These are phyloP conservation scores for Merops nubicus DNA, from an alignment of 2,113 vertebrate species.

Conservation along the genomic window DNA sequence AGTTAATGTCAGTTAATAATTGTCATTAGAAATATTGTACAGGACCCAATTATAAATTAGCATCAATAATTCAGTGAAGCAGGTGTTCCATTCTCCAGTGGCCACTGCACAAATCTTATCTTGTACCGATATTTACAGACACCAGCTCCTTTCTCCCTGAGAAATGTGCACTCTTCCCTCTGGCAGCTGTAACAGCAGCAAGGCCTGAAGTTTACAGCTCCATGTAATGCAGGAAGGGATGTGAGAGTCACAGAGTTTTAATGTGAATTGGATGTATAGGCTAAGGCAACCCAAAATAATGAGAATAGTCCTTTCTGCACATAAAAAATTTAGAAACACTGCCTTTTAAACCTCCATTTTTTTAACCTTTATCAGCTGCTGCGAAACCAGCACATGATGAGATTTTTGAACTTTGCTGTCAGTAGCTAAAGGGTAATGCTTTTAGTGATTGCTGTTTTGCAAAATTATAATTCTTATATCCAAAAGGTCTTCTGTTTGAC, in stretches of 20 bases:
- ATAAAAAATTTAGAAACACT: slow-evolving; percentile 40
- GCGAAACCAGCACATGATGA: slow-evolving; percentile 45
- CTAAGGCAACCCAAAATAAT: slow-evolving; percentile 2
- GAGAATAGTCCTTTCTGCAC: slow-evolving; percentile 15
- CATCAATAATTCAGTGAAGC: not conserved
- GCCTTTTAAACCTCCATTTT: slow-evolving; percentile 63
- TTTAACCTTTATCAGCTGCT: slow-evolving; percentile 75
- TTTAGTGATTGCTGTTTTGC: slow-evolving; percentile 56
- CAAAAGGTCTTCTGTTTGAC: slow-evolving; percentile 55
- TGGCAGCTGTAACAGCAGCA: not conserved
- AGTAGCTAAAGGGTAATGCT: slow-evolving; percentile 72
- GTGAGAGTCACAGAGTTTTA: not conserved
- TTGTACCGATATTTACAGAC: not conserved
- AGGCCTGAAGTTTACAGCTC: not conserved
- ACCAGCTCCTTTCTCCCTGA: not conserved
- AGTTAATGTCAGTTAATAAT: not conserved
- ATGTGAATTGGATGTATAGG: not conserved
- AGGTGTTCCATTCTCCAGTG: not conserved
- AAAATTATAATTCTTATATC: slow-evolving; percentile 44
- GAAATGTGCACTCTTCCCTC: not conserved
- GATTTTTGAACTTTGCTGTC: slow-evolving; percentile 70
- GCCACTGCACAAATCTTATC: not conserved
- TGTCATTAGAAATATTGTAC: not conserved
- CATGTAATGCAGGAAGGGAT: not conserved
- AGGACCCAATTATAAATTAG: not conserved